A percentile compares a stretch with the other conserved stretches of the same genome.
These are phyloP conservation scores for Chaitophorus viminalis DNA, from an alignment of 2,888 invertebrate species.

Conservation along the genomic window DNA sequence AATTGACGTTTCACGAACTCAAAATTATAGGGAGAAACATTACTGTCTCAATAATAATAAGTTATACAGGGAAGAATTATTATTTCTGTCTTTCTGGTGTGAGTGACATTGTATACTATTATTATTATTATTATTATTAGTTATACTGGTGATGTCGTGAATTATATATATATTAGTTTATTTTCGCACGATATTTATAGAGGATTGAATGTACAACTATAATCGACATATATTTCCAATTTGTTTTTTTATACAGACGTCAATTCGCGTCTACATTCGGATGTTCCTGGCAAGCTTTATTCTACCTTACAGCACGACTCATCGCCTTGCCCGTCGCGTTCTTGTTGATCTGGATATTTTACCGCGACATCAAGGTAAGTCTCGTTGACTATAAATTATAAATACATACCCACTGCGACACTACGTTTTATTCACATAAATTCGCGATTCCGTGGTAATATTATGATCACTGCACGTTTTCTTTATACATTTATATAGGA, in stretches of 20 bases:
- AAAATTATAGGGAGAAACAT: not conserved
- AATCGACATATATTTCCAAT: not conserved
- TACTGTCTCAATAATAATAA: not conserved
- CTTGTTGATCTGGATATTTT: slow-evolving; percentile 82
- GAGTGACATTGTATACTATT: not conserved
- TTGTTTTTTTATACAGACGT: slow-evolving; percentile 71
- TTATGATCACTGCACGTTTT: not conserved
- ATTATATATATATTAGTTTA: not conserved
- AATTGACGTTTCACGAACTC: not conserved
- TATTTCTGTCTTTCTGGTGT: not conserved
- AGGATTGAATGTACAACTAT: not conserved
- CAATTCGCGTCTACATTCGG: slow-evolving; percentile 82
- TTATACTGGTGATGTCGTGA: not conserved
- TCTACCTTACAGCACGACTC: slow-evolving; percentile 79
- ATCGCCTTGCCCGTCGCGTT: slow-evolving; percentile 81
- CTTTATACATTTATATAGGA: slow-evolving; percentile 66
- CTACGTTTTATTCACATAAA: not conserved
- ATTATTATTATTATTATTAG: not conserved
- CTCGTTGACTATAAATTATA: not conserved
- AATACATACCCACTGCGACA: no score
- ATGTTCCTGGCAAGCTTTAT: slow-evolving; percentile 79
- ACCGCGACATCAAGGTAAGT: slow-evolving; percentile 71
- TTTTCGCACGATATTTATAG: not conserved
- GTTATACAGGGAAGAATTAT: not conserved
- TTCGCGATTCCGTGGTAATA: slow-evolving; percentile 1